A percentile compares a stretch with the other conserved stretches of the same genome.
phyloP scores from a whole-genome alignment of 2,888 invertebrate genomes.

The Cabera pusaria region DNA sequence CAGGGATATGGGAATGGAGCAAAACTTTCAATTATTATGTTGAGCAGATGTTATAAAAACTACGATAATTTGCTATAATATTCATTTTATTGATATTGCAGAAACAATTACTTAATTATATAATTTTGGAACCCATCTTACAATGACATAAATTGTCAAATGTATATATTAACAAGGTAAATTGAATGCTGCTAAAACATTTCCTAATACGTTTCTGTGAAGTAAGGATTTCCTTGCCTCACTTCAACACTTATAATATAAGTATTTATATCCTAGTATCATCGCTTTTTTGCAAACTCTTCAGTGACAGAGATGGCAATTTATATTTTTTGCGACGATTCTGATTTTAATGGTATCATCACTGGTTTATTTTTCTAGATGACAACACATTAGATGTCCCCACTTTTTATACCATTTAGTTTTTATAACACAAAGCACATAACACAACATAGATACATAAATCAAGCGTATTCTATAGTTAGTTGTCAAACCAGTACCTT shows the following conservation, averaged over 20 bases:
- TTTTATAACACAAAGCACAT: too few species aligned
- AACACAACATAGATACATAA: too few species aligned
- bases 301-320: slow-evolving; percentile 21
- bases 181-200: too few species aligned
- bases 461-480: background rate
- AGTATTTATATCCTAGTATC: slow-evolving; percentile 18
- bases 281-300: slow-evolving; percentile 11
- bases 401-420: slow-evolving; percentile 7
- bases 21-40: too few species aligned
- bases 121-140: too few species aligned
- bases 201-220: slow-evolving; percentile 8
- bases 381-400: slow-evolving; percentile 21
- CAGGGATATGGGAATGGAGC: slow-evolving; percentile 18
- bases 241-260: slow-evolving; percentile 9
- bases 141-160: too few species aligned
- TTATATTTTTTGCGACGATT: slow-evolving; percentile 12
- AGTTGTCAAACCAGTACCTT: too few species aligned
- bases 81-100: too few species aligned
- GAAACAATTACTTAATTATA: too few species aligned
- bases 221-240: slow-evolving; percentile 13
- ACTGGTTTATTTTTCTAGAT: slow-evolving; percentile 17
- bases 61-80: too few species aligned
- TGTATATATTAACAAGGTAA: too few species aligned
- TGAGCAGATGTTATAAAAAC: too few species aligned
- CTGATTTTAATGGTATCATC: slow-evolving; percentile 14